These are phyloP conservation scores for Rhinogobius similis DNA, from an alignment of 2,113 vertebrate species.

Conservation along the genomic window DNA sequence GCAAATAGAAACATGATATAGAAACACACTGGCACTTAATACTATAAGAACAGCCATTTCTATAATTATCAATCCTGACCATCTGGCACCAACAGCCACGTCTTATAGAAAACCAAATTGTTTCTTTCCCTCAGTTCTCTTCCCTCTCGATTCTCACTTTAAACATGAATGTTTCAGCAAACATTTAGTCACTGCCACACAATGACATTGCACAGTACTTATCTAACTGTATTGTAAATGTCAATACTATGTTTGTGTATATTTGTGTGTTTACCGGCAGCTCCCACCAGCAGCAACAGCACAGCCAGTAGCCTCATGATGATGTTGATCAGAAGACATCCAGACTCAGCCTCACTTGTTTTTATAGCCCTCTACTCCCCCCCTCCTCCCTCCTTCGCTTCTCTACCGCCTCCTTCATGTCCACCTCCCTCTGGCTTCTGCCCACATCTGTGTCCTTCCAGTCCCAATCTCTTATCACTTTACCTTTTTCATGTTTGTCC, in stretches of 20 bases:
- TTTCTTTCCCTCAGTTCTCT: no score
- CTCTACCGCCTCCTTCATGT: background rate
- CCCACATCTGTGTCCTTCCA: conserved; percentile 12
- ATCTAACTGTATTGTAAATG: no score
- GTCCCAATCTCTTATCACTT: background rate
- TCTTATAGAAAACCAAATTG: no score
- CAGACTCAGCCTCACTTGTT: conserved; percentile 17
- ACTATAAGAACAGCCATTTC: no score
- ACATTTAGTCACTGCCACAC: background rate
- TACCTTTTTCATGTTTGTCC: conserved; percentile 16
- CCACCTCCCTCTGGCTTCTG: background rate
- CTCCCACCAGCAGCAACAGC: conserved; percentile 67
- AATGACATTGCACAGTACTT: background rate
- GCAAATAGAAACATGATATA: no score
- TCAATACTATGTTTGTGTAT: background rate
- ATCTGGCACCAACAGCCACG: no score
- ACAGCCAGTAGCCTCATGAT: conserved; percentile 68
- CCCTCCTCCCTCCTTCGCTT: no score
- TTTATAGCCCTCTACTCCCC: conserved; percentile 48
- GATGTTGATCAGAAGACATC: conserved; percentile 54
- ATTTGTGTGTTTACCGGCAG: conserved; percentile 62
- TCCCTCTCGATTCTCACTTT: no score
- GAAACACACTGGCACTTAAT: no score
- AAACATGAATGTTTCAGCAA: no score
- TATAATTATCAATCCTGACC: no score